Evolutionary conservation across 2,113 vertebrate species (phyloP), one percentile per base, ranked within the genome.

Genomic region (Mustelus asterias): DNA sequence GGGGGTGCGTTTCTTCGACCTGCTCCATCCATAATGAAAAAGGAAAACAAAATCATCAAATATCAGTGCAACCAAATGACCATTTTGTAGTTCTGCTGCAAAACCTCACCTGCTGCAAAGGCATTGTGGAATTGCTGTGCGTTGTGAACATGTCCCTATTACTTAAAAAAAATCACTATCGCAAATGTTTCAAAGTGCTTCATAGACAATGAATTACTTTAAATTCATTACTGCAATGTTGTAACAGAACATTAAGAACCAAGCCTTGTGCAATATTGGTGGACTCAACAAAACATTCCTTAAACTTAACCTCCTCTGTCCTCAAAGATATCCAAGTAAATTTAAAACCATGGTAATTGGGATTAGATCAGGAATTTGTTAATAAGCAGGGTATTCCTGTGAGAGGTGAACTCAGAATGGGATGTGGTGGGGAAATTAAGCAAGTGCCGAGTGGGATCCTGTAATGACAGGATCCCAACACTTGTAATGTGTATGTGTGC

Each of bases 1-100:
- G 99, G 99, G 0, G 99, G 99, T 44, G 99, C 99, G 0, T 98
- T 99, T 86, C 99, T 97, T 96, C 99, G 97, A 54, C 99, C 99
- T 98, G 96, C 97, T 98, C 97, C 70, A 95, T 93, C 88, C 95
- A 70, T 76, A 96, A 44, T 96, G 90, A 96, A 58, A 96, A 92
- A 92, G 88, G 70, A 95, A 69, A 85, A 78, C 26, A 95, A 78
- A 44, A 11, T 58, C 22, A 85, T 80, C 65, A 78, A 95, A 83
- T 18, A 95, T 22, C 37, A 63, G 7, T 60, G 58, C 37, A 29
- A 33, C 41, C 8, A 72, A 76, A 95, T 24, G 41, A 24, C 20
- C 20, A 93, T 67, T 37, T 65, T 6, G 29, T 41, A 95, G 37
- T n/a, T 80, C 54, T 44, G 29, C 7, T 95, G 70, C 29, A 7